Percentiles rank a stretch among this genome's conserved stretches.
Evolutionary conservation across 2,797 vertebrate species (phyloP).

Genomic region (Myotis myotis): DNA sequence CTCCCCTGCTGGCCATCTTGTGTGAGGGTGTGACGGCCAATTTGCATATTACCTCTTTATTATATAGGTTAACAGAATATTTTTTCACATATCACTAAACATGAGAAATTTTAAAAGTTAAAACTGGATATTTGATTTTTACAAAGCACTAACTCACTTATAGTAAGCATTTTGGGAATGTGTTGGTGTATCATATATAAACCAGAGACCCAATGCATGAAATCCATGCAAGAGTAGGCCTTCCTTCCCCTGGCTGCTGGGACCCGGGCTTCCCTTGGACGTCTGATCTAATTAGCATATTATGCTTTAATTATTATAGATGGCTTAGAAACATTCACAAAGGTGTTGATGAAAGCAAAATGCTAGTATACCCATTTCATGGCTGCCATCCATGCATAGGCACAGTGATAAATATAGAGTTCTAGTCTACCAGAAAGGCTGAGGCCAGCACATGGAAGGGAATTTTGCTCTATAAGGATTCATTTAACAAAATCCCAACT

Average conservation of each 20-base stretch:
- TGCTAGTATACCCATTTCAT: neutral
- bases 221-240: too few relatives aligned
- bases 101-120: conserved; percentile 13
- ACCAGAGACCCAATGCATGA: too few relatives aligned
- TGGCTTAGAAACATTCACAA: neutral
- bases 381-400: neutral
- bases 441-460: neutral
- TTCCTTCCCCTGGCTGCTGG: too few relatives aligned
- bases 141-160: neutral
- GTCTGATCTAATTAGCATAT: too few relatives aligned
- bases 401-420: neutral
- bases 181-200: neutral
- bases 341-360: neutral
- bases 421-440: neutral
- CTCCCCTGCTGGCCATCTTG: too few relatives aligned
- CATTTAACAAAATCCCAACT: conserved; percentile 11
- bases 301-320: too few relatives aligned
- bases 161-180: neutral
- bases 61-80: neutral
- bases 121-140: conserved; percentile 10
- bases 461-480: neutral
- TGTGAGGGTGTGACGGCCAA: too few relatives aligned
- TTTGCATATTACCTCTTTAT: too few relatives aligned
- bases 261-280: too few relatives aligned
- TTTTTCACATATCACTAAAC: conserved; percentile 23